Percentiles rank a stretch among this genome's conserved stretches.
phyloP scores from a whole-genome alignment of 2,797 vertebrate species.

The Ptychobarbus kaznakovi region DNA sequence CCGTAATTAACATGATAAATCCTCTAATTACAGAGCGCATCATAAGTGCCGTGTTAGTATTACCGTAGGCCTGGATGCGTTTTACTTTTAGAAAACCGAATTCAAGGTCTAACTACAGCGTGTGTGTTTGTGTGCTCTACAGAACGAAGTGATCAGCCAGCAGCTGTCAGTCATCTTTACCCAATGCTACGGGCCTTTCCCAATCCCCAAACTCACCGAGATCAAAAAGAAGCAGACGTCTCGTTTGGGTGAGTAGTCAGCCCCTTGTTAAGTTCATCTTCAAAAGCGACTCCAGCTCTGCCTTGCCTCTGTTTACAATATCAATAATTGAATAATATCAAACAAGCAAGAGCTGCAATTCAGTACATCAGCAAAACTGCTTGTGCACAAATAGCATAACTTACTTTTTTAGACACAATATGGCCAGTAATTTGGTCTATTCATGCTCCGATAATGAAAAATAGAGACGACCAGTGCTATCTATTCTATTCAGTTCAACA shows the following conservation, averaged over 20 bases:
- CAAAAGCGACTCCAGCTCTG: slow-evolving; percentile 13
- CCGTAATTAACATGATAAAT: slow-evolving; percentile 44
- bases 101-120: neutral
- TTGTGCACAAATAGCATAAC: neutral
- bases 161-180: slow-evolving; percentile 84
- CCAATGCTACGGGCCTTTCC: slow-evolving; percentile 84
- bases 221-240: slow-evolving; percentile 82
- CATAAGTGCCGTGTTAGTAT: neutral
- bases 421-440: neutral
- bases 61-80: slow-evolving; percentile 7
- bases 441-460: neutral
- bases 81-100: slow-evolving; percentile 31
- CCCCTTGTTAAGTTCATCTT: slow-evolving; percentile 15
- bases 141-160: slow-evolving; percentile 84
- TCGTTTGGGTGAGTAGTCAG: slow-evolving; percentile 74
- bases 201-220: slow-evolving; percentile 83
- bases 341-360: neutral
- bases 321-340: neutral
- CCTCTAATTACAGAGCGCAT: slow-evolving; percentile 38
- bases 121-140: slow-evolving; percentile 61
- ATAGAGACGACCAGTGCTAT: neutral
- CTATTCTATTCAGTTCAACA: neutral
- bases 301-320: neutral
- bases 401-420: neutral
- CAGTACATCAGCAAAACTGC: neutral